Base-by-base conservation (phyloP, 2,113 vertebrate genomes). In the Vanacampus margaritifer region DNA sequence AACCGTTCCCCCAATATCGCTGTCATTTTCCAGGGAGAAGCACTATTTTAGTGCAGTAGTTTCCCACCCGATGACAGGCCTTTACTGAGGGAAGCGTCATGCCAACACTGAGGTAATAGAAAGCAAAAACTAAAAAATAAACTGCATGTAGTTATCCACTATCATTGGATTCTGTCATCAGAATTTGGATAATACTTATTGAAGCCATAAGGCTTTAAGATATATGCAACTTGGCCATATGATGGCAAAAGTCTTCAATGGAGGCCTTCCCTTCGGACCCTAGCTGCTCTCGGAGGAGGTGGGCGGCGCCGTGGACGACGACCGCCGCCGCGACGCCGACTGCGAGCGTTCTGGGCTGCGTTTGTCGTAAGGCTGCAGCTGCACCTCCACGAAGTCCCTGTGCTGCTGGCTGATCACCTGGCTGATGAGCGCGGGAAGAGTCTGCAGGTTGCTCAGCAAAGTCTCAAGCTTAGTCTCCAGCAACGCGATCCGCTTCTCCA, bases 161-260 rank as follows among this genome's bases (percentile, higher is more conserved):
- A 92, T 92, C 93, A 46, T 91, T 92, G 88, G 91, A 97, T 93
- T 96, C 94, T 95, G 94, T 95, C 89, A 96, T 95, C 95, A 96
- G 96, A 98, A 98, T 93, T 93, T 91, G 94, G 93, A 95, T 93
- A 96, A 95, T 94, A 79, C 94, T 95, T 94, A 92, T 94, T 96
- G 95, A 96, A 97, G 97, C 94, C 94, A 92, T 97, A 96, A 95
- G 96, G 97, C 95, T 98, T 99, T 98, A 96, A 96, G 95, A 96
- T 98, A 97, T 95, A 96, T 96, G 95, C 95, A 96, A 95, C 94
- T 95, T 93, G 93, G 96, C 97, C 96, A 99, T 98, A 96, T 96
- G 95, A 98, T 98, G 97, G 96, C 95, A 94, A 96, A 94, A 95
- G 93, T 95, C 93, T 93, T 91, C 93, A 91, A 89, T 92, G 92